Evolutionary conservation across 2,888 invertebrate genomes (phyloP), one percentile per base, ranked within the genome.

Genomic region (Dermolepida albohirtum): DNA sequence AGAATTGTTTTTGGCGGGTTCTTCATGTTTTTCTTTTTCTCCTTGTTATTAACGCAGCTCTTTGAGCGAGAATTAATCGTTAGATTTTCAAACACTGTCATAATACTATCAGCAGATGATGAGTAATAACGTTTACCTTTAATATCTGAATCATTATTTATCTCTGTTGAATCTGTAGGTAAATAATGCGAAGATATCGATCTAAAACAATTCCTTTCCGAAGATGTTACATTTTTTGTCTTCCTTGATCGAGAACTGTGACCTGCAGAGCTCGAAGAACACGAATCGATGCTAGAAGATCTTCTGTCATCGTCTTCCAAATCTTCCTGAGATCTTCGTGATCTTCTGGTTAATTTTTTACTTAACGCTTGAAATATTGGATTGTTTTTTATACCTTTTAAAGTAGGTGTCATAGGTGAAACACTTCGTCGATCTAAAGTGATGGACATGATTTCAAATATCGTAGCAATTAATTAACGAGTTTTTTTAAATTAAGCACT

Each of bases 1-100:
- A 94, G 85, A 71, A 94, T 94, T 74, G 91, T 87, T 79, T 92
- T 92, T 1, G 92, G 92, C 67, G 89, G 87, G 34, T 85, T 83
- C 77, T 88, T 89, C 78, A 87, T 87, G 10, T 84, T 82, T 12
- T 72, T 67, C 68, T 80, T 80, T 64, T 77, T 70, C 52, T 81
- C 80, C 10, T 67, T 55, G 7, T 78, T 77, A 50, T 81, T 81
- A 29, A 76, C 75, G 34, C 87, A 87, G 50, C 90, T 90, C 62
- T 89, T 87, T 1, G 91, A 90, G 65, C 90, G 86, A 7, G 54
- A 41, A 12, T 87, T 85, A 10, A 88, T 85, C 74, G 86, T 89
- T 55, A 93, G 83, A 75, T 87, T 90, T 80, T 92, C 89, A 78
- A 93, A 91, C 50, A 91, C 90, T 68, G 89, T 89, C n/a, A 90